Evolutionary conservation across 2,888 invertebrate genomes (phyloP).

Genomic region (Mythimna loreyi): DNA sequence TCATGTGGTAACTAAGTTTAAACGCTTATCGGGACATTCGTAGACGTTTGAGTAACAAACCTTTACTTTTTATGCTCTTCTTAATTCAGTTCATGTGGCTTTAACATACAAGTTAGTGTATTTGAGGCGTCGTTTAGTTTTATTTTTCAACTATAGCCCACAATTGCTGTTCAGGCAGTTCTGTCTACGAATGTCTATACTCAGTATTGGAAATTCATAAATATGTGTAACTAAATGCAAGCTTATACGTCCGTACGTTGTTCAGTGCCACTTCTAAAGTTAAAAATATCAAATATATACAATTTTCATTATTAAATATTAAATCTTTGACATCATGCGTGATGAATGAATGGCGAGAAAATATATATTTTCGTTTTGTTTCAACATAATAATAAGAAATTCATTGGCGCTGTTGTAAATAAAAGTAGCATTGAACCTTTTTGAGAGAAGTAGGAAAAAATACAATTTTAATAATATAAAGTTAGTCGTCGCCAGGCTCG

Average conservation of each 20-base stretch:
- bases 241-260: conserved; percentile 49
- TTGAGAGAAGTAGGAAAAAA: conserved; percentile 12
- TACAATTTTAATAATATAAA: conserved; percentile 18
- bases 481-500: background rate
- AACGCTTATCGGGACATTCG: conserved; percentile 30
- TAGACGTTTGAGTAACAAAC: conserved; percentile 16
- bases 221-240: conserved; percentile 58
- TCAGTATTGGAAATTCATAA: conserved; percentile 45
- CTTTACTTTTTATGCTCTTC: too few species aligned
- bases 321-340: conserved; percentile 66
- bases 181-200: conserved; percentile 36
- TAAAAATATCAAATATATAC: conserved; percentile 70
- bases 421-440: conserved; percentile 16
- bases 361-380: conserved; percentile 38
- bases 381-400: conserved; percentile 41
- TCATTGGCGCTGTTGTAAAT: conserved; percentile 54
- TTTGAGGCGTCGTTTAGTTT: background rate
- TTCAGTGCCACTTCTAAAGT: conserved; percentile 61
- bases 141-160: conserved; percentile 11
- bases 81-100: too few species aligned
- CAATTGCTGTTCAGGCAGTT: background rate
- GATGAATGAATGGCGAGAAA: conserved; percentile 63
- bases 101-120: background rate
- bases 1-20: conserved; percentile 61
- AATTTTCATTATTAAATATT: conserved; percentile 64